phyloP scores from a whole-genome alignment of 2,888 invertebrate genomes.

The Lucinisca nassula region DNA sequence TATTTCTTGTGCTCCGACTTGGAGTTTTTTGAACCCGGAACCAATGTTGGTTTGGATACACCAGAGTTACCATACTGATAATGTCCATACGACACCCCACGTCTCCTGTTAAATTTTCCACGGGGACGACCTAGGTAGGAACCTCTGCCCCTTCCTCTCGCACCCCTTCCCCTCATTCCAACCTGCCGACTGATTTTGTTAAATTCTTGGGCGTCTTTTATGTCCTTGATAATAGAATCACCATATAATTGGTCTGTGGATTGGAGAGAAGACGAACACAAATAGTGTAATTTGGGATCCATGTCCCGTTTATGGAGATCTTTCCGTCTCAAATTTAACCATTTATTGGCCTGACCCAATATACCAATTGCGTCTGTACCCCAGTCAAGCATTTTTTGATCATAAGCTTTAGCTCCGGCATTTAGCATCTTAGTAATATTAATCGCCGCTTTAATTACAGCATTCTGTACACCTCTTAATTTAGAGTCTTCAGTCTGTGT shows the following conservation, averaged over 20 bases:
- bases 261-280: not conserved
- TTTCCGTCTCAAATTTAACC: not conserved
- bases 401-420: not conserved
- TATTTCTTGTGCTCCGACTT: not conserved
- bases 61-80: not conserved
- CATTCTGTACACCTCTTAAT: conserved; percentile 8
- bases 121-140: not conserved
- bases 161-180: not conserved
- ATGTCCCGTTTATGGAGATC: conserved; percentile 3
- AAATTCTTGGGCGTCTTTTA: conserved; percentile 9
- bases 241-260: conserved; percentile 13
- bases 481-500: conserved; percentile 7
- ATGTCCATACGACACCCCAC: not conserved
- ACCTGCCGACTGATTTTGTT: conserved; percentile 8
- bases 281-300: conserved; percentile 1
- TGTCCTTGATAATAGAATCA: conserved; percentile 8
- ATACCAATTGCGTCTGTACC: conserved; percentile 13
- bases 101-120: not conserved
- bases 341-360: conserved; percentile 1
- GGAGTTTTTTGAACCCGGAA: not conserved
- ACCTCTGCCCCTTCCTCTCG: not conserved
- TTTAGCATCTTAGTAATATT: not conserved
- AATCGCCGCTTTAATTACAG: not conserved
- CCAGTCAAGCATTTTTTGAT: not conserved
- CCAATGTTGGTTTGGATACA: not conserved